phyloP scores from a whole-genome alignment of 1,140 invertebrate species.

The Phocides pigmalion region DNA sequence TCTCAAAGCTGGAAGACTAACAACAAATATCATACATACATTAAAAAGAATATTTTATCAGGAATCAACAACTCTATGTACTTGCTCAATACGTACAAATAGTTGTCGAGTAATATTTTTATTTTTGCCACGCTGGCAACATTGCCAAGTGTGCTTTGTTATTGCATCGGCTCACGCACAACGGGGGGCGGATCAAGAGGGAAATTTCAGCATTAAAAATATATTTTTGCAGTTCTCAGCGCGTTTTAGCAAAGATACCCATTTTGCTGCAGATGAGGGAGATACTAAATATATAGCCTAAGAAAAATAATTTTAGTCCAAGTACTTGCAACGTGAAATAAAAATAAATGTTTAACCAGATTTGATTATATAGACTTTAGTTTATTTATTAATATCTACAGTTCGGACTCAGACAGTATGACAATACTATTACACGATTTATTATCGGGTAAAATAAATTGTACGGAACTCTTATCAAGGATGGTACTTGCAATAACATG shows the following conservation, averaged over 20 bases:
- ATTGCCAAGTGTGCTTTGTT: conserved; percentile 60
- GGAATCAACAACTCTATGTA: conserved; percentile 38
- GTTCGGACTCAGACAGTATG: conserved; percentile 5
- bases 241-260: neutral
- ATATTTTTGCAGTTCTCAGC: conserved; percentile 37
- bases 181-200: conserved; percentile 43
- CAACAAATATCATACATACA: too few species aligned
- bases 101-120: conserved; percentile 49
- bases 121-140: conserved; percentile 49
- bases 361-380: too few species aligned
- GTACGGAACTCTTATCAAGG: neutral
- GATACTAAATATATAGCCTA: conserved; percentile 31
- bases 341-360: too few species aligned
- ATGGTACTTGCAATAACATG: too few species aligned
- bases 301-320: neutral
- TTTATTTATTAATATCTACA: too few species aligned
- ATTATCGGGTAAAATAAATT: conserved; percentile 1
- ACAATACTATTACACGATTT: conserved; percentile 6
- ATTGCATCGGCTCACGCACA: conserved; percentile 47
- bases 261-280: neutral
- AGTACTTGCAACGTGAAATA: neutral
- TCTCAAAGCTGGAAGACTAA: too few species aligned
- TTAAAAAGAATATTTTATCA: too few species aligned
- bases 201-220: conserved; percentile 51
- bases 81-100: conserved; percentile 40